Evolutionary conservation across 23 tunicate species (phyloP).

Genomic region (Phallusia fumigata): DNA sequence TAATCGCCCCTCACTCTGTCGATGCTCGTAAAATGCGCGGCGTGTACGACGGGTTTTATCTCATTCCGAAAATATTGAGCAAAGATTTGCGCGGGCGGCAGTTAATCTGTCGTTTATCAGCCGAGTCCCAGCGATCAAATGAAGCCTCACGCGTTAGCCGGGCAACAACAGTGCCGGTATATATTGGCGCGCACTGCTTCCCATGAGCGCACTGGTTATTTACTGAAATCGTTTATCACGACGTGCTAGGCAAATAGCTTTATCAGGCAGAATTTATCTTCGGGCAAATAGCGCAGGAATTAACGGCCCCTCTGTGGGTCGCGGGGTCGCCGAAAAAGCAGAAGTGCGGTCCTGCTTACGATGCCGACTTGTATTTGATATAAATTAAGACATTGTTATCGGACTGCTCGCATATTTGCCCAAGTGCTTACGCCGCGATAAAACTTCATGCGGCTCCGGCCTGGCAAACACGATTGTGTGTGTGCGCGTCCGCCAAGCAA

Average conservation of each 20-base stretch:
- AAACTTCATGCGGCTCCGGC: not conserved
- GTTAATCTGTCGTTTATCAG: not conserved
- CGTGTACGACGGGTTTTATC: not conserved
- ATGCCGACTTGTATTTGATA: constrained; percentile 16
- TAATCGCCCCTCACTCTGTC: too few species aligned
- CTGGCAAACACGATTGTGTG: not conserved
- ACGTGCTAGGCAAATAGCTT: constrained; percentile 30
- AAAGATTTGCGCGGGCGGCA: not conserved
- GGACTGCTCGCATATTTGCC: constrained; percentile 11
- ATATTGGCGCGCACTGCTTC: too few species aligned
- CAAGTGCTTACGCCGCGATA: constrained; percentile 5
- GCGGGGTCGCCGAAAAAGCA: not conserved
- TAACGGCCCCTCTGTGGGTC: constrained; percentile 22
- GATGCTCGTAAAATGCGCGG: too few species aligned
- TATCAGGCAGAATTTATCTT: constrained; percentile 60
- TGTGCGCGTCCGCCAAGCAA: not conserved
- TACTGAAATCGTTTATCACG: constrained; percentile 60
- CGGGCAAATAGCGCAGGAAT: constrained; percentile 46
- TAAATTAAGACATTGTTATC: constrained; percentile 32
- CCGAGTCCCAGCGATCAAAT: not conserved
- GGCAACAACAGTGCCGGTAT: not conserved
- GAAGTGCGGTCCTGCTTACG: not conserved
- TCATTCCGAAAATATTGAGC: not conserved
- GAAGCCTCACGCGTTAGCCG: not conserved
- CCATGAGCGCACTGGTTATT: constrained; percentile 18